Evolutionary conservation across 2,888 invertebrate species (phyloP), one percentile per base, ranked within the genome.

Genomic region (Dromius quadrimaculatus): DNA sequence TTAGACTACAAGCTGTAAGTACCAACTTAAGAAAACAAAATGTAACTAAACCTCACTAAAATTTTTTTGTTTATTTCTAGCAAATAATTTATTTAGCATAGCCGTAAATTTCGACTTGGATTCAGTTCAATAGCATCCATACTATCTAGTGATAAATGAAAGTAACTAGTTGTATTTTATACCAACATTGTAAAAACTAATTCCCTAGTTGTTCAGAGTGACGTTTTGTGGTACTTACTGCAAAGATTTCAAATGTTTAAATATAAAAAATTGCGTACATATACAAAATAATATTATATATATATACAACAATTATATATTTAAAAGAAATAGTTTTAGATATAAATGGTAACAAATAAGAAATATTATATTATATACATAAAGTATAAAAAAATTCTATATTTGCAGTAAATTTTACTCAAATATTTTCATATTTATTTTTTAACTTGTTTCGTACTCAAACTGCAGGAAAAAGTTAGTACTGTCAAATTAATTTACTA

Each of bases 1-100:
- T 77, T 87, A 83, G 82, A 69, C 47, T 36, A 54, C 28, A 50
- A 45, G 45, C 63, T 57, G 66, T 71, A 47, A 65, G 72, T 68
- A 19, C 45, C n/a, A n/a, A 54, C 13, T 13, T 8, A 13, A 47
- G 5, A 41, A 8, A 41, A 41, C 11, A 32, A 32, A 32, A 32
- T 6, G 9, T 9, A 32, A 32, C 8, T n/a, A n/a, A n/a, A n/a
- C 28, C 1, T 15, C 9, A 36, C 19, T 59, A 20, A 38, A 38
- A 22, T 22, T 65, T 17, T 50, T 50, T 50, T 50, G 5, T 50
- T 50, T 65, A 13, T n/a, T n/a, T n/a, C n/a, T 50, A 65, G 65
- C 65, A 65, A 65, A 64, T 17, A 32, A 54, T 9, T 50, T 34
- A 23, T 34, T 32, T 65, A 65, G 50, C 28, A 17, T 65, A 65